phyloP scores from a whole-genome alignment of 2,888 invertebrate species.

The Altica lythri region DNA sequence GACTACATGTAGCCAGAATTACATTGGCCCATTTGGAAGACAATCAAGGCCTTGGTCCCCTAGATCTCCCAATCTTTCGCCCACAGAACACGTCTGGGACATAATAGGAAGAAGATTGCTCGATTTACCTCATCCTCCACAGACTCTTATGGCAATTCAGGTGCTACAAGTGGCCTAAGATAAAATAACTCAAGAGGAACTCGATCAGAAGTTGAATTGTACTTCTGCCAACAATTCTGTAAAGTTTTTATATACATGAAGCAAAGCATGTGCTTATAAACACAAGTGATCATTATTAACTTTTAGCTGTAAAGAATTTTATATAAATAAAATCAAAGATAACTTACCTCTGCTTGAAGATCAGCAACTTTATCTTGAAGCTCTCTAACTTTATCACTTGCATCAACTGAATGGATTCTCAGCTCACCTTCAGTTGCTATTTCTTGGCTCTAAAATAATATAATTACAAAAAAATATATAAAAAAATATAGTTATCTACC shows the following conservation, averaged over 20 bases:
- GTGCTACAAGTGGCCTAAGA: too few relatives aligned
- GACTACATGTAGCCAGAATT: too few relatives aligned
- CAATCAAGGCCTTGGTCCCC: too few relatives aligned
- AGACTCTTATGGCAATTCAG: too few relatives aligned
- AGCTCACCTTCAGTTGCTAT: conserved; percentile 92
- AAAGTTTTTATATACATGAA: conserved; percentile 26
- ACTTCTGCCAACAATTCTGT: conserved; percentile 8
- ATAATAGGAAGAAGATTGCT: too few relatives aligned
- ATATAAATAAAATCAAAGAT: conserved; percentile 10
- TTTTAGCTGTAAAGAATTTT: conserved; percentile 1
- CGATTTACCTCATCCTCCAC: too few relatives aligned
- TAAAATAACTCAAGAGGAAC: too few relatives aligned
- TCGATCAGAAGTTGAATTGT: neutral
- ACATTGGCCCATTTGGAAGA: too few relatives aligned
- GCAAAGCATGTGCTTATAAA: conserved; percentile 36
- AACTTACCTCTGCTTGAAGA: conserved; percentile 87
- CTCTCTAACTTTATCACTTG: conserved; percentile 84
- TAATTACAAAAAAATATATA: conserved; percentile 5
- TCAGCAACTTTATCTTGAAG: conserved; percentile 92
- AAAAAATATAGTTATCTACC: conserved; percentile 61
- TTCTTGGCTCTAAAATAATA: conserved; percentile 79
- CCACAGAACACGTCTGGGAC: too few relatives aligned
- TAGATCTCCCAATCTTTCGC: too few relatives aligned
- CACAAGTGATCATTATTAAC: conserved; percentile 15
- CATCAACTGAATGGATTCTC: conserved; percentile 78